phyloP scores from a whole-genome alignment of 2,888 invertebrate species.

The Pandemis corylana region DNA sequence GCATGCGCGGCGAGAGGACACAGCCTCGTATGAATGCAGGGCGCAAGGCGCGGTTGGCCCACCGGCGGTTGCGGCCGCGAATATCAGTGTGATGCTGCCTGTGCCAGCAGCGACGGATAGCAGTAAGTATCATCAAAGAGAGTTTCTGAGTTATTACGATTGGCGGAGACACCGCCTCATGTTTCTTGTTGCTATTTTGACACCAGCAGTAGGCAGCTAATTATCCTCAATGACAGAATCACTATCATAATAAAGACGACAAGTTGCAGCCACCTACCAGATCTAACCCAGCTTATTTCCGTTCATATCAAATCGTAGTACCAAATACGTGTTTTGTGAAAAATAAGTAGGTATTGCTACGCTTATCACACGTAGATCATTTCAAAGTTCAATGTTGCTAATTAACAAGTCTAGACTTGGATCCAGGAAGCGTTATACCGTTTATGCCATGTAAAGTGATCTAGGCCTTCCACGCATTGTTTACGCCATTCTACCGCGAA shows the following conservation, averaged over 20 bases:
- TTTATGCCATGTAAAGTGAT: conserved; percentile 34
- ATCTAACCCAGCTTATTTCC: too few relatives aligned
- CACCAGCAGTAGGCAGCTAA: too few relatives aligned
- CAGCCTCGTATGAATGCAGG: conserved; percentile 92
- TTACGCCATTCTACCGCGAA: conserved; percentile 54
- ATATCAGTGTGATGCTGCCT: conserved; percentile 78
- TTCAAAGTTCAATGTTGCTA: conserved; percentile 17
- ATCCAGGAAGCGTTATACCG: conserved; percentile 39
- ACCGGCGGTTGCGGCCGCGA: conserved; percentile 83
- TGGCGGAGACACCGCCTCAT: too few relatives aligned
- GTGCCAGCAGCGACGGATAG: conserved; percentile 76
- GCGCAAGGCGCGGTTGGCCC: conserved; percentile 89
- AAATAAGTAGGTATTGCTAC: background rate
- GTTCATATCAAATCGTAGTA: too few relatives aligned
- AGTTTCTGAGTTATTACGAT: too few relatives aligned
- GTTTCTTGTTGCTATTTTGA: too few relatives aligned
- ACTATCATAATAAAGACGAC: too few relatives aligned
- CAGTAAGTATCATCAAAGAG: conserved; percentile 56
- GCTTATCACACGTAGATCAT: background rate
- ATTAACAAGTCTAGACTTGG: conserved; percentile 7
- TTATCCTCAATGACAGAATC: too few relatives aligned
- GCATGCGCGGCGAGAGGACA: conserved; percentile 89
- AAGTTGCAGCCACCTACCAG: too few relatives aligned
- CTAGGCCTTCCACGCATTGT: conserved; percentile 39
- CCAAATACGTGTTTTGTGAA: too few relatives aligned